phyloP scores from a whole-genome alignment of 2,797 vertebrate genomes.

The Typhlichthys subterraneus region DNA sequence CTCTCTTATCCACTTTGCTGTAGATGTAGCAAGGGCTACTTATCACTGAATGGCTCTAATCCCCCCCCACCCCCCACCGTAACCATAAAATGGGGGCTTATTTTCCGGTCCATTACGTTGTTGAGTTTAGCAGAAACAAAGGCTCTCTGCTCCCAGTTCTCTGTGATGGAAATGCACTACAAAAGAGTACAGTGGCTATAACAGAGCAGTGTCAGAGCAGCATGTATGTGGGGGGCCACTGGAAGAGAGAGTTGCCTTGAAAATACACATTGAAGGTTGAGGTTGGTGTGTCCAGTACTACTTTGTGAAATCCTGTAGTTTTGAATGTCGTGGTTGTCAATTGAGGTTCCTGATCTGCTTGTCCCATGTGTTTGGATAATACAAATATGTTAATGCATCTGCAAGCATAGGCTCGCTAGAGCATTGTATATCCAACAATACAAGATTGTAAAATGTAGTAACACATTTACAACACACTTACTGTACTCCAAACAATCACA shows the following conservation, averaged over 20 bases:
- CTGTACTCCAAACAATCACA: too few relatives aligned
- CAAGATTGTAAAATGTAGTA: too few relatives aligned
- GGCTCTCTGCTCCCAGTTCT: constrained; percentile 28
- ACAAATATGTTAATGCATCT: too few relatives aligned
- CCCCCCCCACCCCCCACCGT: constrained; percentile 34
- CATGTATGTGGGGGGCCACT: constrained; percentile 1
- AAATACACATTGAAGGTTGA: constrained; percentile 2
- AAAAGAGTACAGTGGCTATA: constrained; percentile 44
- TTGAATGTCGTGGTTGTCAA: too few relatives aligned
- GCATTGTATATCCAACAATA: too few relatives aligned
- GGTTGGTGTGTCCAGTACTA: too few relatives aligned
- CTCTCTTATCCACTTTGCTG: constrained; percentile 25
- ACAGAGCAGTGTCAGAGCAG: constrained; percentile 14
- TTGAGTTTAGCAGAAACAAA: constrained; percentile 55
- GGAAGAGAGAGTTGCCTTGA: neutral
- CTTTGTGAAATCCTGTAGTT: too few relatives aligned
- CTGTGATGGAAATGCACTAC: constrained; percentile 45
- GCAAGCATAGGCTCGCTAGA: too few relatives aligned
- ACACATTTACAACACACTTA: too few relatives aligned
- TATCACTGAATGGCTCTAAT: constrained; percentile 74
- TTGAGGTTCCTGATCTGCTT: too few relatives aligned
- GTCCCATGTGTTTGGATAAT: too few relatives aligned
- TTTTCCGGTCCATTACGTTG: constrained; percentile 77
- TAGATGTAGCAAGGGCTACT: constrained; percentile 49
- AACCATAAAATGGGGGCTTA: constrained; percentile 54